A percentile compares a stretch with the other conserved stretches of the same genome.
phyloP scores from a whole-genome alignment of 92 coral and sea anemone genomes.

The Porites divaricata region DNA sequence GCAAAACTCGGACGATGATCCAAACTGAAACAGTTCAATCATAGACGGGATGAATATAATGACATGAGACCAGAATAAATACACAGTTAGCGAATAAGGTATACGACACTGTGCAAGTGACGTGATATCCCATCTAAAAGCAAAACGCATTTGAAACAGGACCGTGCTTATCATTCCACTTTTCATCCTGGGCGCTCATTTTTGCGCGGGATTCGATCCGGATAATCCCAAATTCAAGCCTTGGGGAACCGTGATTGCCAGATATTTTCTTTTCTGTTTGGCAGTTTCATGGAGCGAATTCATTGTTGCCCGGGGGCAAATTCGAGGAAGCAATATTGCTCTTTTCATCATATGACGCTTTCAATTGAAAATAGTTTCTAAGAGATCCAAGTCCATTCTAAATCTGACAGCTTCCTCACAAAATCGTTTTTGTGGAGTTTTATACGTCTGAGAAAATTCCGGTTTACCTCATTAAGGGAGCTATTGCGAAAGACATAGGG shows the following conservation, averaged over 20 bases:
- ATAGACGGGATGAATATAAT: neutral
- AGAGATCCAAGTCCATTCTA: neutral
- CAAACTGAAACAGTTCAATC: neutral
- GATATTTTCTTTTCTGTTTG: neutral
- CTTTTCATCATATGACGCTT: slow-evolving; percentile 21
- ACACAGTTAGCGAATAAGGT: neutral
- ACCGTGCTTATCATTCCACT: neutral
- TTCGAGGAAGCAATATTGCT: slow-evolving; percentile 35
- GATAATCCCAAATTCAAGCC: slow-evolving; percentile 17
- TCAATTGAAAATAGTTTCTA: slow-evolving; percentile 12
- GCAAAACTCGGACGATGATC: neutral
- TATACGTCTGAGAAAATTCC: slow-evolving; percentile 16
- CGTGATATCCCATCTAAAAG: slow-evolving; percentile 8
- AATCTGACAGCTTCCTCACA: slow-evolving; percentile 27
- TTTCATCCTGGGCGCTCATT: neutral
- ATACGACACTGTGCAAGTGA: neutral
- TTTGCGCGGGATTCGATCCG: neutral
- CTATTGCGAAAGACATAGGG: neutral
- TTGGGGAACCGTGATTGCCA: slow-evolving; percentile 12
- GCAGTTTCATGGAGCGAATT: neutral
- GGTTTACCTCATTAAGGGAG: slow-evolving; percentile 3
- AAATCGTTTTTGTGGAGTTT: slow-evolving; percentile 10
- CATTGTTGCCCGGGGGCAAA: slow-evolving; percentile 41
- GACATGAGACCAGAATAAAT: slow-evolving; percentile 3
- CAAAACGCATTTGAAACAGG: neutral